These are phyloP conservation scores for Atta texana DNA, from an alignment of 1,140 invertebrate genomes.

Conservation along the genomic window DNA sequence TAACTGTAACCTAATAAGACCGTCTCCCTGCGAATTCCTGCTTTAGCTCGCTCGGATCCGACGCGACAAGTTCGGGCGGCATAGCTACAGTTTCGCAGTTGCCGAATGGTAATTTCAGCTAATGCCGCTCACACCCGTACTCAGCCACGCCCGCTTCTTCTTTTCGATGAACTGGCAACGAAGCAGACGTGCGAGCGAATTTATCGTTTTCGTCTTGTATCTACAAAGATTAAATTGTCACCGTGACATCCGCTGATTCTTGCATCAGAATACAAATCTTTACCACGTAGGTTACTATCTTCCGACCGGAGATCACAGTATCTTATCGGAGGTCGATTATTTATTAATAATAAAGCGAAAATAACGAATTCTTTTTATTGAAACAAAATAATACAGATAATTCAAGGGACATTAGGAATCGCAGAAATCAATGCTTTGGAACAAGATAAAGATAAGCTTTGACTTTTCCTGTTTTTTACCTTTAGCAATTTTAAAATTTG, in stretches of 20 bases:
- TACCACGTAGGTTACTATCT: too few relatives aligned
- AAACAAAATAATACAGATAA: too few relatives aligned
- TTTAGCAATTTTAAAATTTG: too few relatives aligned
- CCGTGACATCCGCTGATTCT: background rate
- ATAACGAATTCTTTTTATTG: too few relatives aligned
- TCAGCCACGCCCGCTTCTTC: constrained; percentile 67
- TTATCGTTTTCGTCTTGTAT: constrained; percentile 66
- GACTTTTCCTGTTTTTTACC: too few relatives aligned
- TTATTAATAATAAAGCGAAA: too few relatives aligned
- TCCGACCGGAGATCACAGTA: too few relatives aligned
- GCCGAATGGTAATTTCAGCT: constrained; percentile 81
- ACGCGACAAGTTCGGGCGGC: constrained; percentile 66
- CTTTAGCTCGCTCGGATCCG: constrained; percentile 53
- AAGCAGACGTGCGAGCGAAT: constrained; percentile 55
- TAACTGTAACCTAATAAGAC: constrained; percentile 84
- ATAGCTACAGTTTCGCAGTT: constrained; percentile 66
- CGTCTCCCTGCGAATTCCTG: constrained; percentile 44
- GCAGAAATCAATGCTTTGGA: too few relatives aligned
- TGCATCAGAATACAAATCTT: background rate
- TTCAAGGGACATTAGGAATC: too few relatives aligned
- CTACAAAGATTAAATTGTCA: constrained; percentile 74
- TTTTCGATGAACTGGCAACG: constrained; percentile 69
- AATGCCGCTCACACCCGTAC: constrained; percentile 70
- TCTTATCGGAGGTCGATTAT: too few relatives aligned
- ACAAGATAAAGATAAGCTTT: too few relatives aligned